These are phyloP conservation scores for cat (Felis catus) DNA, from an alignment of 2,113 vertebrate genomes.

Conservation along the genomic window F.catus_Fca126_mat1.0 CM031423.1:10600001-10600500, in stretches of 20 bases:
- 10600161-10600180: background rate
- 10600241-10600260: conserved; percentile 64
- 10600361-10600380: rapidly evolving
- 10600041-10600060: background rate
- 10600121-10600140: background rate
- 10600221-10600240: conserved; percentile 30
- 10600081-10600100: background rate
- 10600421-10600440: rapidly evolving
- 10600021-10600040: background rate
- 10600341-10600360: rapidly evolving
- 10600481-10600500: conserved; percentile 19
- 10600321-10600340: background rate
- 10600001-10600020: rapidly evolving
- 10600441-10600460: background rate
- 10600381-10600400: rapidly evolving
- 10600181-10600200: background rate
- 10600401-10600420: rapidly evolving
- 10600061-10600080: background rate
- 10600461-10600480: background rate
- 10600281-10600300: conserved; percentile 59
- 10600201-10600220: background rate
- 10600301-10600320: background rate
- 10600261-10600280: background rate
- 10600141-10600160: background rate
- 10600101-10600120: background rate